A percentile compares a stretch with the other conserved stretches of the same genome.
phyloP scores from a whole-genome alignment of 2,888 invertebrate species.

The Dioctria linearis region DNA sequence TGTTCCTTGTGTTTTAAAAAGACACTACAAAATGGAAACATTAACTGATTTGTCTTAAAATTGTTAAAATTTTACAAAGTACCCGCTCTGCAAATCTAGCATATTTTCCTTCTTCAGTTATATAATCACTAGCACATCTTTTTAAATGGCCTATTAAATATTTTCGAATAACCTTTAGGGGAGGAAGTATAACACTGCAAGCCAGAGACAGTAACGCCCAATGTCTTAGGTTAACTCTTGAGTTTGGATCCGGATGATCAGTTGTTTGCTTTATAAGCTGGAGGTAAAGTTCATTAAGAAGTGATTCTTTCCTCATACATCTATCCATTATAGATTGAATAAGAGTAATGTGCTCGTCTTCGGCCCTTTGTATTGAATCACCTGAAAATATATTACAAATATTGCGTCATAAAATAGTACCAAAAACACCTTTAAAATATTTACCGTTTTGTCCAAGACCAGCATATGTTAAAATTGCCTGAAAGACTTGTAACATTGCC shows the following conservation, averaged over 20 bases:
- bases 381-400: slow-evolving; percentile 66
- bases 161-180: slow-evolving; percentile 87
- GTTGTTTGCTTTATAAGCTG: slow-evolving; percentile 96
- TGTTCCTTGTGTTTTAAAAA: slow-evolving; percentile 80
- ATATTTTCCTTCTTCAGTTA: slow-evolving; percentile 95
- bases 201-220: slow-evolving; percentile 91
- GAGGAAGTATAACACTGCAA: slow-evolving; percentile 88
- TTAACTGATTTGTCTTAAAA: neutral
- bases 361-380: slow-evolving; percentile 79
- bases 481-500: slow-evolving; percentile 89
- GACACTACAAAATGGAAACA: slow-evolving; percentile 72
- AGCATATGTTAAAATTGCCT: slow-evolving; percentile 90
- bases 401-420: neutral
- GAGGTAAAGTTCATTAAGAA: slow-evolving; percentile 91
- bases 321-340: slow-evolving; percentile 92
- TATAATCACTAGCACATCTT: slow-evolving; percentile 88
- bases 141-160: slow-evolving; percentile 92
- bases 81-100: slow-evolving; percentile 93
- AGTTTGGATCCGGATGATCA: slow-evolving; percentile 91
- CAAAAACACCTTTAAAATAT: slow-evolving; percentile 63
- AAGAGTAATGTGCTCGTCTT: slow-evolving; percentile 90
- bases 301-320: slow-evolving; percentile 90
- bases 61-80: slow-evolving; percentile 51
- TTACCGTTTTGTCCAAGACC: slow-evolving; percentile 81
- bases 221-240: slow-evolving; percentile 88